Percentiles rank a stretch among this genome's conserved stretches.
phyloP scores from a whole-genome alignment of 2,888 invertebrate genomes.

The Hoplodrina ambigua region DNA sequence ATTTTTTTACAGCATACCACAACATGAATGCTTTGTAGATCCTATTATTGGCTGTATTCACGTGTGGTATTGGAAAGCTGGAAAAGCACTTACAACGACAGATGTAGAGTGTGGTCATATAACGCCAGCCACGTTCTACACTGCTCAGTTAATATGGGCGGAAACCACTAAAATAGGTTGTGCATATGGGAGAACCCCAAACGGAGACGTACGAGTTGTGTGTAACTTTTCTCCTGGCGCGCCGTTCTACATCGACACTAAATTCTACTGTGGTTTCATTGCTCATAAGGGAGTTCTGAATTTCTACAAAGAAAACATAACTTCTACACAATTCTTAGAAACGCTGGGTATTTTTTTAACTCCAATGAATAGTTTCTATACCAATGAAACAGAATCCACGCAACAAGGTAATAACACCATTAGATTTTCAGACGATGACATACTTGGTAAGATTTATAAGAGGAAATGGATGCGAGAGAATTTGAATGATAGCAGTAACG shows the following conservation, averaged over 20 bases:
- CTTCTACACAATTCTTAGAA: constrained; percentile 63
- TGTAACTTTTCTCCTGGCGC: constrained; percentile 86
- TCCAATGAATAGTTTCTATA: constrained; percentile 30
- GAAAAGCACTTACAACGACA: constrained; percentile 68
- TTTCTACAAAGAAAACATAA: constrained; percentile 57
- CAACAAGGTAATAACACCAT: constrained; percentile 37
- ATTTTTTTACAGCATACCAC: constrained; percentile 75
- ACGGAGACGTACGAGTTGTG: constrained; percentile 80
- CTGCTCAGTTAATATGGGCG: constrained; percentile 84
- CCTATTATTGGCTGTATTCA: constrained; percentile 83
- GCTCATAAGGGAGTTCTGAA: constrained; percentile 64
- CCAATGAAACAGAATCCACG: neutral
- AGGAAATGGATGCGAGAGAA: constrained; percentile 70
- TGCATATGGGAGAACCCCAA: constrained; percentile 74
- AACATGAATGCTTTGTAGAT: constrained; percentile 79
- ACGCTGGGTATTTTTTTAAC: constrained; percentile 69
- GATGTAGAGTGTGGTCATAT: constrained; percentile 82
- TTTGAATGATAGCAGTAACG: constrained; percentile 65
- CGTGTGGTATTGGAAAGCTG: constrained; percentile 82
- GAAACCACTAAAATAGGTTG: constrained; percentile 84
- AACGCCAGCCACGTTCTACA: constrained; percentile 73
- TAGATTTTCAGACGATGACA: constrained; percentile 71
- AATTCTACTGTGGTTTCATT: constrained; percentile 81
- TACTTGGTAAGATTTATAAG: constrained; percentile 73
- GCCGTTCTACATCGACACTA: constrained; percentile 75